A percentile compares a stretch with the other conserved stretches of the same genome.
Conservation (phyloP, 2,113 vertebrate genomes). For the Excalfactoria chinensis region DNA sequence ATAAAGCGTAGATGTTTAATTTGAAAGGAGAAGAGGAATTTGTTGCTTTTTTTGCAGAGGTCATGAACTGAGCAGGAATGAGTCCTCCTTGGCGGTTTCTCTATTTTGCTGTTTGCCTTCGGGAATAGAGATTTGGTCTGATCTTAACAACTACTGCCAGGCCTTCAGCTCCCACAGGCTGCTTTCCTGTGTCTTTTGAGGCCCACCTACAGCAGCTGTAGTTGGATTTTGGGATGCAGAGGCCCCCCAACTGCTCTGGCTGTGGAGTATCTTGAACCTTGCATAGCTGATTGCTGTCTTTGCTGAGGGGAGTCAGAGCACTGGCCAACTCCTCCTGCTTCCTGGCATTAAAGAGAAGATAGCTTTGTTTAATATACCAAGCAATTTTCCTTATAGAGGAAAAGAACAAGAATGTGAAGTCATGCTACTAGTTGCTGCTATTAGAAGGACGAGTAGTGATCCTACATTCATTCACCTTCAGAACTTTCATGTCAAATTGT, state of each 20-base stretch:
- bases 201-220: conserved; percentile 23
- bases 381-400: not conserved
- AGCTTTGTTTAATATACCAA: not conserved
- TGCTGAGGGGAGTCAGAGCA: not conserved
- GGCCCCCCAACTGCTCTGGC: not conserved
- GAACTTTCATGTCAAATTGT: not conserved
- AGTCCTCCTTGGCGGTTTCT: conserved; percentile 16
- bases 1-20: conserved; percentile 62
- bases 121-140: conserved; percentile 4
- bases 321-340: conserved; percentile 16
- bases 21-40: conserved; percentile 68
- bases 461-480: not conserved
- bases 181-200: conserved; percentile 22
- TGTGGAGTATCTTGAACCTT: not conserved
- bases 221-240: not conserved
- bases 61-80: conserved; percentile 40
- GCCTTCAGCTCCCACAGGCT: not conserved
- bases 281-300: not conserved
- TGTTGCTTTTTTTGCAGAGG: conserved; percentile 56
- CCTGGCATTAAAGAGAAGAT: conserved; percentile 46
- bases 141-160: conserved; percentile 35
- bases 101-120: conserved; percentile 56
- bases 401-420: not conserved
- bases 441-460: not conserved
- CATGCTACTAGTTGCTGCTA: not conserved